Percentiles rank a stretch among this genome's conserved stretches.
Conservation (phyloP, 2,113 vertebrate genomes). For the Muntiacus muntjak region DNA sequence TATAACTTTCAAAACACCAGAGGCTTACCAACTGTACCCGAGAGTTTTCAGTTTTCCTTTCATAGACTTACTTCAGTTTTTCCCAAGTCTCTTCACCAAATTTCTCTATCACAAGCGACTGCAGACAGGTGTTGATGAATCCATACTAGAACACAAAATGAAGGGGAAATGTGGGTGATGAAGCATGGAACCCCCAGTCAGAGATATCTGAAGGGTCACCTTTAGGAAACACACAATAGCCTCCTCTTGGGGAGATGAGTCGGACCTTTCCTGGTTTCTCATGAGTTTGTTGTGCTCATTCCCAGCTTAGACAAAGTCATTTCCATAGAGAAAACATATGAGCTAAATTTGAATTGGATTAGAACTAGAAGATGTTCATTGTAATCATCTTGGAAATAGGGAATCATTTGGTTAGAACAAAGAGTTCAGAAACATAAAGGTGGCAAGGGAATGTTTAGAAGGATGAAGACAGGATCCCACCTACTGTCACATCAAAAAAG, state of each 20-base stretch:
- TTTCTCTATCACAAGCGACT: constrained; percentile 83
- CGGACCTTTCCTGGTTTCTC: not conserved
- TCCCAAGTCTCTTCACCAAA: constrained; percentile 84
- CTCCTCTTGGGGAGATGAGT: not conserved
- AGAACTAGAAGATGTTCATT: not conserved
- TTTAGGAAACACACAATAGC: not conserved
- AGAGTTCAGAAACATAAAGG: not conserved
- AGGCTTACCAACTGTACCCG: not conserved
- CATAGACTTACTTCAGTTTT: constrained; percentile 75
- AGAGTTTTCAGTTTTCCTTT: not conserved
- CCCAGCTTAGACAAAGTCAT: not conserved
- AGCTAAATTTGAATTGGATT: constrained; percentile 30
- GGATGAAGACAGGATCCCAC: fast-evolving
- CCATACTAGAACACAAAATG: constrained; percentile 78
- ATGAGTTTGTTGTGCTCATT: not conserved
- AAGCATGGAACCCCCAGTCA: not conserved
- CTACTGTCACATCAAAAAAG: not conserved
- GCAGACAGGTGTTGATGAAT: constrained; percentile 88
- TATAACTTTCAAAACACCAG: not conserved
- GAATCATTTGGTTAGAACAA: not conserved
- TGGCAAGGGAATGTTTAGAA: too few species aligned
- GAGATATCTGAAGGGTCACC: not conserved
- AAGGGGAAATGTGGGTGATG: not conserved
- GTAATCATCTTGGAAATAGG: not conserved
- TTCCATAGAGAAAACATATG: constrained; percentile 3